Evolutionary conservation across 2,888 invertebrate genomes (phyloP), one percentile per base, ranked within the genome.

Genomic region (Eurois occulta): DNA sequence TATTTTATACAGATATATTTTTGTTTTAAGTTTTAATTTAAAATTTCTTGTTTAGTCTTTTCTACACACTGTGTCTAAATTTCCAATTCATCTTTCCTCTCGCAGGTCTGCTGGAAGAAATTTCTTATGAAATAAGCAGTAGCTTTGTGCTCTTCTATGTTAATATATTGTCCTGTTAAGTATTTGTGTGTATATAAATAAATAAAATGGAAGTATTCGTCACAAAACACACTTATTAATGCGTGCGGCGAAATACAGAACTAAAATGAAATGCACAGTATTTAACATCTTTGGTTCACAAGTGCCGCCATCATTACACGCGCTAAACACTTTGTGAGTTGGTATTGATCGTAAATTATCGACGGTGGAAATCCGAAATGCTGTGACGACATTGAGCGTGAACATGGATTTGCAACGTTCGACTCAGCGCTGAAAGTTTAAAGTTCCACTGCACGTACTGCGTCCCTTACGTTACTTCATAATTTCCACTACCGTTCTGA

Each of bases 211-310:
- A 21, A 16, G 21, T 1, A 32, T 24, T 68, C 1, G 32, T 13
- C 35, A 38, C n/a, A 21, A 10, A 10, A 35, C 43, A 68, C 21
- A 79, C n/a, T 48, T 48, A 79, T 8, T 6, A 0, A 11, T 28
- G 43, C 79, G 16, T 52, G 43, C 5, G 52, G 35, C 13, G 8
- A 68, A 76, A 55, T 52, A 11, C 3, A 43, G 43, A 80, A 76
- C 55, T 76, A 38, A 69, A 8, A n/a, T 35, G 0, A 75, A 55
- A 75, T 32, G 41, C 41, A 32, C 41, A 32, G 41, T 18, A 64
- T 64, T 48, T n/a, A 28, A 13, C n/a, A 7, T 10, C 7, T 52
- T 28, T 18, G 5, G n/a, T 32, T 60, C 16, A 3, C 38, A 7
- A 11, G 38, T 38, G 11, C 21, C 58, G 46, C 73, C n/a, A 0